Base-by-base conservation (phyloP, 2,113 vertebrate genomes). In the Fregata magnificens region DNA sequence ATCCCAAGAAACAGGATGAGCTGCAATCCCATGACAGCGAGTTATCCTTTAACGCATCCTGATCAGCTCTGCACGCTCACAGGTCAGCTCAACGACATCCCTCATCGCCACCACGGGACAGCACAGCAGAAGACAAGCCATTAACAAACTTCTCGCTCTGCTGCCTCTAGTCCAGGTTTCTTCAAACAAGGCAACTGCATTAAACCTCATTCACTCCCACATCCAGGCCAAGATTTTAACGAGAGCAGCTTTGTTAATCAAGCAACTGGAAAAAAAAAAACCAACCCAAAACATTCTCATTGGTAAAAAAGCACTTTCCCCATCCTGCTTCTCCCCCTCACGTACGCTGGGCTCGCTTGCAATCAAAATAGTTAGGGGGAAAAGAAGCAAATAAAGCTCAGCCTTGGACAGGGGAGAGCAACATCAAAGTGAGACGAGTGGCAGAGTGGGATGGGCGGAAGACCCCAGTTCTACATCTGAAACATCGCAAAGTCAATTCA, bases 371-470 rank as follows among this genome's bases (percentile, higher is more conserved):
- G 4, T 18, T 10, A 11, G 52, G 32, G 61, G 53, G 40, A 22
- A 67, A 78, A 69, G 58, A 28, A 18, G 38, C 10, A 78, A 78
- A 77, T 21, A 34, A 15, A 87, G 53, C n/a, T 81, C 66, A 44
- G 73, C 25, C 62, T 29, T 32, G 42, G 77, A 17, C 6, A 12
- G 52, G 45, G 62, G 56, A 58, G 16, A 71, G 20, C 28, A 52
- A 28, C 25, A 8, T 22, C 25, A 52, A 38, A n/a, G 58, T 0
- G 3, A 80, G 76, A 19, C 0, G 21, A 67, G 31, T 3, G 14
- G 53, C 8, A 40, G 38, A 24, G 42, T 4, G 20, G 7, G 25
- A 52, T 11, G 26, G 16, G 16, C 44, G 10, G 21, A 58, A 63
- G 34, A 9, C 50, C 45, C 31, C 32, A 40, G 24, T 16, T 52